Base-by-base conservation (phyloP, 2,113 vertebrate genomes). In the Leptobrachium leishanense region DNA sequence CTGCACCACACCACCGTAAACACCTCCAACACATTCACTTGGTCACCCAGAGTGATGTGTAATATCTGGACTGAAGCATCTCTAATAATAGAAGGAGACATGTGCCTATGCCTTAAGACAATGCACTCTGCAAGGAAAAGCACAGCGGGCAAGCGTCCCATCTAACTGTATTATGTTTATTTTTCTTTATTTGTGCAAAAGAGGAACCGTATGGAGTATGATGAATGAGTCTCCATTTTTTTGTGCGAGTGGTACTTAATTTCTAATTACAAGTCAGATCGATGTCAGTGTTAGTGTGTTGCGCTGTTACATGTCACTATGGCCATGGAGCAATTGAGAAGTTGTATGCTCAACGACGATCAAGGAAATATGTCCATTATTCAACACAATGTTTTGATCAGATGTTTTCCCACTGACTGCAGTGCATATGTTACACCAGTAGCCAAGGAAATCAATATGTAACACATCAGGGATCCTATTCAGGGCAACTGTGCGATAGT, bases 121-220 rank as follows among this genome's bases (percentile, higher is more conserved):
- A 96, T 95, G 95, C 95, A 96, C 93, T 95, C 86, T 94, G 95
- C 95, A 96, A 96, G 94, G 94, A 98, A 94, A 98, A 98, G 97
- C 97, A 99, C 97, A 98, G 78, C 57, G 78, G 72, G 78, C 50
- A 68, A 59, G 72, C 43, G 57, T 81, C 12, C 15, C 50, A 74
- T 81, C 59, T 80, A 57, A 44, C 72, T 74, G 77, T 80, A 73
- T 95, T 93, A 84, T 90, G 89, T 90, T 55, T 12, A 12, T 66
- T 67, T 54, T 73, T 44, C 41, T 73, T 67, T 46, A 20, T 62
- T 43, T 5, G n/a, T 7, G 54, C 66, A 57, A 84, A 76, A n/a
- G 80, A 68, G 75, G 82, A 57, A 73, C 84, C 69, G 82, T 70
- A 66, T 66, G 55, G 74, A 43, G 67, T 66, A 42, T 70, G 70